Percentiles rank a stretch among this genome's conserved stretches.
Evolutionary conservation across 2,113 vertebrate genomes (phyloP).

Genomic region (Colossoma macropomum): DNA sequence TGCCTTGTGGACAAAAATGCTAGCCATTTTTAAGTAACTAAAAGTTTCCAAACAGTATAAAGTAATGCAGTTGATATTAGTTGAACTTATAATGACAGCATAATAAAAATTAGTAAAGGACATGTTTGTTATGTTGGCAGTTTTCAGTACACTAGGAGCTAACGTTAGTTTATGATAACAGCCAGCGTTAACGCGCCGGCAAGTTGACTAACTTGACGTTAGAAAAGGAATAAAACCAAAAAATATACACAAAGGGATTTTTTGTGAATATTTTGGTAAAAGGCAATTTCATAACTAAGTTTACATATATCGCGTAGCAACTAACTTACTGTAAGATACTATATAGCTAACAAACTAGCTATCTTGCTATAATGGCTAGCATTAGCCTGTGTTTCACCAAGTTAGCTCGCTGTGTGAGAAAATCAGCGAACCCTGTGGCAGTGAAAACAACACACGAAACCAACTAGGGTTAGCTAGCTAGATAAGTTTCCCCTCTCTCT

Average conservation of each 20-base stretch:
- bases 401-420: background rate
- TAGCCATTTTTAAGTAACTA: too few species aligned
- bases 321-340: too few species aligned
- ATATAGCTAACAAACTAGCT: too few species aligned
- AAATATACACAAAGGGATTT: background rate
- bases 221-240: background rate
- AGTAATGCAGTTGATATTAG: too few species aligned
- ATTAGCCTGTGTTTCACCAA: too few species aligned
- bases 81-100: too few species aligned
- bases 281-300: background rate
- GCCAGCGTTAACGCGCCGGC: background rate
- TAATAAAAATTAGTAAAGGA: too few species aligned
- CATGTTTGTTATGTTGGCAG: background rate
- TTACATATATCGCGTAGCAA: background rate
- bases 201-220: background rate
- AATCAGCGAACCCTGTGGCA: background rate
- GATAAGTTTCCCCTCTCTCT: too few species aligned
- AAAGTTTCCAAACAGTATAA: too few species aligned
- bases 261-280: too few species aligned
- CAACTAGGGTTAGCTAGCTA: background rate
- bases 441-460: background rate
- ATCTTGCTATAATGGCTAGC: too few species aligned
- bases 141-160: background rate
- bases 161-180: background rate
- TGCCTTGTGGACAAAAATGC: too few species aligned